These are phyloP conservation scores for Acipenser transmontanus DNA, from an alignment of 2,797 vertebrate genomes.

Conservation along the genomic window DNA sequence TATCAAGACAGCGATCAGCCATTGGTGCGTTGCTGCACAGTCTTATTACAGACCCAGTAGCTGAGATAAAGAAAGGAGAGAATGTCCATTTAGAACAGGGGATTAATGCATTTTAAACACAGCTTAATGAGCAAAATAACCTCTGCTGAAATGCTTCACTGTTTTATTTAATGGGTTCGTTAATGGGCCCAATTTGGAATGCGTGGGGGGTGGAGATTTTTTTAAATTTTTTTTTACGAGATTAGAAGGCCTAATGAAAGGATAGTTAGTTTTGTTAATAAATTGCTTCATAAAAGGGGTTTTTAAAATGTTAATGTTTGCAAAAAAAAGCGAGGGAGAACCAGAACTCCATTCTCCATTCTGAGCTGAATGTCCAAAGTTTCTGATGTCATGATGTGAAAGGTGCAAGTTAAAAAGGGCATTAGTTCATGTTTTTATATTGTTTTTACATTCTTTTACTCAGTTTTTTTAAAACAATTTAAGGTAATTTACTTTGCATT, in stretches of 20 bases:
- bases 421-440: too few species aligned
- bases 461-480: too few species aligned
- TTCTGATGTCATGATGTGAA: background rate
- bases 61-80: background rate
- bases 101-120: background rate
- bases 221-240: too few species aligned
- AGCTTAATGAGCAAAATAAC: background rate
- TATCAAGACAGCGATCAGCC: slow-evolving; percentile 2
- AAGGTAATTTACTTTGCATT: too few species aligned
- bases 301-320: slow-evolving; percentile 4
- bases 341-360: background rate
- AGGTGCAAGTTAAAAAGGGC: too few species aligned
- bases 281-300: background rate
- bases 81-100: background rate
- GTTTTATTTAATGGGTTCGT: background rate
- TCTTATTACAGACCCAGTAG: background rate
- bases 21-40: background rate
- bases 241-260: background rate
- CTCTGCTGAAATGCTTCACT: background rate
- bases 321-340: background rate
- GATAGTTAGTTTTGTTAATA: background rate
- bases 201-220: background rate
- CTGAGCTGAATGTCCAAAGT: background rate
- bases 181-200: background rate
- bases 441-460: too few species aligned